phyloP scores from a whole-genome alignment of 2,888 invertebrate species.

The Netelia fuscicornis region DNA sequence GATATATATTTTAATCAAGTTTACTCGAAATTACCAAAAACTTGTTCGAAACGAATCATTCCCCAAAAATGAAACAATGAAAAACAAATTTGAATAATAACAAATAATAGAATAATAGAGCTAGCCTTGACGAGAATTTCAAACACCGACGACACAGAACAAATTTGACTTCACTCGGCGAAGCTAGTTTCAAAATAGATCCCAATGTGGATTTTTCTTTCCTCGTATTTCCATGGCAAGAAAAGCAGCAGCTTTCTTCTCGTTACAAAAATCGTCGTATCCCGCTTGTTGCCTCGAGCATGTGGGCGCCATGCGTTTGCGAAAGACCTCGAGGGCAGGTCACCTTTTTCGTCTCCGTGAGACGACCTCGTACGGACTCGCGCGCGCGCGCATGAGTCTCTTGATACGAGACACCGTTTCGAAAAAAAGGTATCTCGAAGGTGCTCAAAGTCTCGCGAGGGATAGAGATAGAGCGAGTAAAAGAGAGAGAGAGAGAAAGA shows the following conservation, averaged over 20 bases:
- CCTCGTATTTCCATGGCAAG: background rate
- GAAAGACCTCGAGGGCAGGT: conserved; percentile 59
- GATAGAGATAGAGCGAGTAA: background rate
- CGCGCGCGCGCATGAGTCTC: background rate
- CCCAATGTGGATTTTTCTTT: background rate
- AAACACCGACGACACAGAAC: too few relatives aligned
- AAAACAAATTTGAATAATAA: too few relatives aligned
- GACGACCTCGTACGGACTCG: background rate
- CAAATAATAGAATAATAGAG: too few relatives aligned
- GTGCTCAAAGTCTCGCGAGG: background rate
- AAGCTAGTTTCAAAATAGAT: background rate
- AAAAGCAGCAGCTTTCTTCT: background rate
- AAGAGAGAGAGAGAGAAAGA: conserved; percentile 28
- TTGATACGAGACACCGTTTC: background rate
- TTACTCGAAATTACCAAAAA: too few relatives aligned
- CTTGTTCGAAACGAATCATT: too few relatives aligned
- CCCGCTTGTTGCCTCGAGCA: conserved; percentile 7
- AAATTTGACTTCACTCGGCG: too few relatives aligned
- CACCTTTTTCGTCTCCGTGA: conserved; percentile 15
- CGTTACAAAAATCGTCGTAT: background rate
- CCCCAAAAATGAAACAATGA: too few relatives aligned
- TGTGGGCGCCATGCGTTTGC: conserved; percentile 66
- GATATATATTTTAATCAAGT: too few relatives aligned
- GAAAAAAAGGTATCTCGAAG: background rate
- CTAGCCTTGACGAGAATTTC: too few relatives aligned